phyloP scores from a whole-genome alignment of 1,140 invertebrate genomes.

The Hormaphis cornu region DNA sequence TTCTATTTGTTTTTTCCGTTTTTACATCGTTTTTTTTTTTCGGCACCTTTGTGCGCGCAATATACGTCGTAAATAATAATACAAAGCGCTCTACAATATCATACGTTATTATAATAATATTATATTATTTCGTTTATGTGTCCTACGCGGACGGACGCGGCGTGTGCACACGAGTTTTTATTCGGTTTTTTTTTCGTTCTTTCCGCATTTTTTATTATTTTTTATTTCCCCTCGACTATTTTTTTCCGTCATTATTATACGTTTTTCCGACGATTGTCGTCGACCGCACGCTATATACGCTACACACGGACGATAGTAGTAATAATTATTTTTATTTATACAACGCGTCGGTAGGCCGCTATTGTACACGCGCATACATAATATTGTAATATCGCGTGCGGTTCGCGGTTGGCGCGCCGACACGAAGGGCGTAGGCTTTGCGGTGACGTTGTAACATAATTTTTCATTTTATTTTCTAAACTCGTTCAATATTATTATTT shows the following conservation, averaged over 20 bases:
- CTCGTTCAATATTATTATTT: background rate
- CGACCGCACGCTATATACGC: background rate
- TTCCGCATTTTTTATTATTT: background rate
- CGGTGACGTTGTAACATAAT: background rate
- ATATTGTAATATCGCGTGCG: background rate
- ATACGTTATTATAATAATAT: too few species aligned
- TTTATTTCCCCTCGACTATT: background rate
- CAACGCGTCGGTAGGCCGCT: too few species aligned
- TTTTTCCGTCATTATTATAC: background rate
- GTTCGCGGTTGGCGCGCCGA: conserved; percentile 8
- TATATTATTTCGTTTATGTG: too few species aligned
- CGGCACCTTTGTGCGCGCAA: conserved; percentile 13
- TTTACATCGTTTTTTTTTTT: background rate
- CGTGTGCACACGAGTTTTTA: background rate
- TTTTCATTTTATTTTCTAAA: too few species aligned
- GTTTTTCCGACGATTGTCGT: conserved; percentile 3
- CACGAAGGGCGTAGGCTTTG: conserved; percentile 18
- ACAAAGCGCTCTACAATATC: too few species aligned
- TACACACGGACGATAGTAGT: too few species aligned
- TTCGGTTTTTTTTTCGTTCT: background rate
- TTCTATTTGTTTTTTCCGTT: background rate
- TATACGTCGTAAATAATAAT: conserved; percentile 9
- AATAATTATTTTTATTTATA: background rate
- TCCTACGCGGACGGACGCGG: background rate
- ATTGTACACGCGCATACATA: background rate